These are phyloP conservation scores for Pluvialis apricaria DNA, from an alignment of 2,113 vertebrate genomes.

Conservation along the genomic window DNA sequence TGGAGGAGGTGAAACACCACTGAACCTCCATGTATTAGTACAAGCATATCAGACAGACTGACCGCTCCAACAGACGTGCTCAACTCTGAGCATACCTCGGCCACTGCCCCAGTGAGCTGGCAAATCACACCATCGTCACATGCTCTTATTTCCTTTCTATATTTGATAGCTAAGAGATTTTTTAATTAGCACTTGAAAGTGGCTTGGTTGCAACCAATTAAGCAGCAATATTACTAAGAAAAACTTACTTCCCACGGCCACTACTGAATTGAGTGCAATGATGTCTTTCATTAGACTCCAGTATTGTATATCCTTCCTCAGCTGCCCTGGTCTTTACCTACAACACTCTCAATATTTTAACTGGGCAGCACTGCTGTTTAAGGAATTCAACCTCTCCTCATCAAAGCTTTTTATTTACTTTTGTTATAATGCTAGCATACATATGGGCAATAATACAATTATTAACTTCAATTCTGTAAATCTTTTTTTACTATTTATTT, in stretches of 20 bases:
- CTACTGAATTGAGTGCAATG: not conserved
- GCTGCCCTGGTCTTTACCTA: not conserved
- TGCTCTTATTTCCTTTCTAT: not conserved
- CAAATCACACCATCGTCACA: accelerated
- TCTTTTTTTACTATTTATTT: not conserved
- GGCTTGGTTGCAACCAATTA: not conserved
- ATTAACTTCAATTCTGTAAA: not conserved
- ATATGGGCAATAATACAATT: not conserved
- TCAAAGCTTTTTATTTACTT: not conserved
- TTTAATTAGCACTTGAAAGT: not conserved
- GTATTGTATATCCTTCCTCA: not conserved
- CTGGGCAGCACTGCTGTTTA: not conserved
- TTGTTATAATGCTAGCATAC: not conserved
- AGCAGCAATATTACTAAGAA: not conserved
- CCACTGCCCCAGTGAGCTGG: not conserved
- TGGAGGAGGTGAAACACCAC: not conserved
- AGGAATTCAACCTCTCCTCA: not conserved
- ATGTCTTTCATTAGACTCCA: not conserved
- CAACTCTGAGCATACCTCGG: not conserved
- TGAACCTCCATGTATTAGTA: not conserved
- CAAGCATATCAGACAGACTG: not conserved
- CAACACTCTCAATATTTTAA: not conserved
- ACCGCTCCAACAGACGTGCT: not conserved
- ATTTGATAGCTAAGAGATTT: not conserved
- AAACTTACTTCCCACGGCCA: not conserved